Evolutionary conservation across 2,113 vertebrate genomes (phyloP), one percentile per base, ranked within the genome.

Genomic region (Eleginops maclovinus): DNA sequence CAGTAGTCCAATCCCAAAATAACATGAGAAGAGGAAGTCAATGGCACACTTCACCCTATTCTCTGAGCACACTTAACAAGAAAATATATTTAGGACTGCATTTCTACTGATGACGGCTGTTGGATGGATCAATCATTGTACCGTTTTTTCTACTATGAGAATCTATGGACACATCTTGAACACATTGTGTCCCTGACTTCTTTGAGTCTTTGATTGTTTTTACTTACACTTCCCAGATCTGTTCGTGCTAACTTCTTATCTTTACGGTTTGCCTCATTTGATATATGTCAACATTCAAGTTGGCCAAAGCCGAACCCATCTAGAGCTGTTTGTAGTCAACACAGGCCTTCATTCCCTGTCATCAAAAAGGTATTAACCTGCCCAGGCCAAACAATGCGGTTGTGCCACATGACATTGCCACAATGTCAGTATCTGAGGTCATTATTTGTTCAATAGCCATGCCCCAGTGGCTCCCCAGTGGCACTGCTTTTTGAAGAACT

Each of bases 401-500:
- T 41, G 41, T 28, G 50, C 50, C 44, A 63, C 71, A 50, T 82
- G 28, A 22, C 54, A 58, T 10, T 46, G 46, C 41, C 47, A 24
- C 49, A 44, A 46, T 24, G 55, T 49, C 51, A 47, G 63, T 69
- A 84, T 86, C 46, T 69, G 16, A 78, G 70, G 77, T 80, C 46
- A 82, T 77, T 76, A 60, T 71, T 71, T 71, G 62, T 70, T 21
- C 55, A 59, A 59, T 24, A 51, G 54, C 58, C 46, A 50, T 46
- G 53, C 73, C 78, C 36, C n/a, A 9, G 40, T 47, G 59, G 12
- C 54, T 72, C 64, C 70, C 72, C 73, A 55, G 28, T 47, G 74
- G 75, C 49, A 43, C 9, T 77, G 36, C 46, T 74, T 86, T 59
- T 66, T 61, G 76, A 77, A 85, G 81, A 66, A 62, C 44, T 47